Base-by-base conservation (phyloP, 1,140 invertebrate species). In the Trachelipus rathkii region DNA sequence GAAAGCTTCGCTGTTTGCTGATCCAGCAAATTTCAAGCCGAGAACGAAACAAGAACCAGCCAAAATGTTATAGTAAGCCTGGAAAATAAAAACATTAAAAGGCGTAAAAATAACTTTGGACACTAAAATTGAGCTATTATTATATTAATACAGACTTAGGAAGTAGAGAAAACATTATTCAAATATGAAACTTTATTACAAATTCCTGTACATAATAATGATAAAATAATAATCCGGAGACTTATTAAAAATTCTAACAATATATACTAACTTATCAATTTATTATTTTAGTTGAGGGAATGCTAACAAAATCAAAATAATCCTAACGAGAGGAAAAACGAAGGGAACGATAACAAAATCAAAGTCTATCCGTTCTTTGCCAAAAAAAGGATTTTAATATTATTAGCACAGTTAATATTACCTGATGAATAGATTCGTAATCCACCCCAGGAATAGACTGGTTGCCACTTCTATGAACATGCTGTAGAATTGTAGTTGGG, bases 51-150 rank as follows among this genome's bases (percentile, higher is more conserved):
- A 95, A 10, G 94, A 94, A 45, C 96, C 97, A 44, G 95, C 93
- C 71, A 97, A 88, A 76, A 98, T 96, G 84, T 97, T 97, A 84
- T 95, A 97, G 85, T 96, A 98, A 0, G 95, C 95, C 88, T 99
- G 96, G 82, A 53, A 60, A 93, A 93, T 84, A 66, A 88, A 88
- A 80, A 33, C 6, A 33, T 3, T 80, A 77, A 81, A 71, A 81
- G 66, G 73, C 1, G 13, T 50, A 15, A 45, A 45, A 50, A 74
- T 23, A 24, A 23, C 33, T 50, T 15, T 19, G 33, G n/a, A 68
- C 33, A 23, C 6, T 0, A 10, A 15, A 68, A 24, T n/a, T 33
- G 6, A 11, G 10, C 13, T 15, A 5, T 68, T 68, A 21, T n/a
- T 19, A 68, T 5, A 7, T 10, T 11, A 19, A 19, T 9, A 67